Conservation (phyloP, 2,797 vertebrate genomes). For the Micropoecilia bifurca region DNA sequence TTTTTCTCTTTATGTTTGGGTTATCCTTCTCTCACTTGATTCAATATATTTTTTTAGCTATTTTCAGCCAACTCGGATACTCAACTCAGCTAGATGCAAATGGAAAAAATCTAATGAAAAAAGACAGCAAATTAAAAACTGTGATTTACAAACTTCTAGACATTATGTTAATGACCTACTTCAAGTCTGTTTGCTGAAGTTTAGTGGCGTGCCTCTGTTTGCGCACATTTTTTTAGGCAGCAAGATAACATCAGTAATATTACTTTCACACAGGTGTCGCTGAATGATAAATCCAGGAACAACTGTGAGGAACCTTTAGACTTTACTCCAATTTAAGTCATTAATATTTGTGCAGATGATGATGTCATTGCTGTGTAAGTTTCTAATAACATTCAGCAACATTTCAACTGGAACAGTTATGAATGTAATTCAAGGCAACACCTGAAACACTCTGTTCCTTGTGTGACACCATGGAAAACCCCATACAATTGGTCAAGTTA, state of each 20-base stretch:
- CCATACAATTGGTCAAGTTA: background rate
- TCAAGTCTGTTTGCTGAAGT: constrained; percentile 85
- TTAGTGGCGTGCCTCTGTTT: constrained; percentile 78
- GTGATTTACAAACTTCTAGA: constrained; percentile 91
- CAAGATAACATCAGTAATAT: background rate
- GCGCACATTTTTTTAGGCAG: background rate
- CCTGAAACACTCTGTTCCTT: background rate
- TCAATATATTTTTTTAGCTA: background rate
- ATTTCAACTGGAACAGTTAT: background rate
- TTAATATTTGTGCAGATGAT: background rate
- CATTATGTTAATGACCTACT: constrained; percentile 92
- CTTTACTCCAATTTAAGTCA: background rate
- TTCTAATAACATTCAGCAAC: background rate
- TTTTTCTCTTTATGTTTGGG: constrained; percentile 61
- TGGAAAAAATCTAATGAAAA: constrained; percentile 88
- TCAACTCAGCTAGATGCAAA: constrained; percentile 86
- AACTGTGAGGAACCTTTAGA: background rate
- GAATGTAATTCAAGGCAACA: background rate
- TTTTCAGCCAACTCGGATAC: constrained; percentile 85
- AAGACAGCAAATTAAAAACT: constrained; percentile 93
- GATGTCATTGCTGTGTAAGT: background rate
- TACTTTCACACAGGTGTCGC: background rate
- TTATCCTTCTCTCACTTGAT: constrained; percentile 56
- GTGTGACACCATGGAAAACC: background rate
- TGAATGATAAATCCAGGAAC: background rate